Evolutionary conservation across 2,113 vertebrate species (phyloP).

Genomic region (Atractosteus spatula): DNA sequence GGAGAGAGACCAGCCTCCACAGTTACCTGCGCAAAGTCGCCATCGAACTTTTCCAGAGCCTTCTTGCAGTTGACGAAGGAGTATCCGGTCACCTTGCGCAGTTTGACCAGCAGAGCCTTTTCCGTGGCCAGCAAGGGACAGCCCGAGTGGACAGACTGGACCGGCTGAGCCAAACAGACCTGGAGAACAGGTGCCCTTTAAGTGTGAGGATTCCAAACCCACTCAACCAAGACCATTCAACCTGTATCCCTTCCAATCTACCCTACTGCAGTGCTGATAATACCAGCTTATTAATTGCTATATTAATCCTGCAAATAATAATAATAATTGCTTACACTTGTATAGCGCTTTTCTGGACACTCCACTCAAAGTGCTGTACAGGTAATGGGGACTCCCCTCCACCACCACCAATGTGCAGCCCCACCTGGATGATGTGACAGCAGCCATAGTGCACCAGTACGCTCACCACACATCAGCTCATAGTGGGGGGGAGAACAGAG

Average conservation of each 20-base stretch:
- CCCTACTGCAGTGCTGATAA: not conserved
- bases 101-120: constrained; percentile 76
- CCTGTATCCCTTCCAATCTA: no score
- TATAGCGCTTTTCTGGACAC: no score
- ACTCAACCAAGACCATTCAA: not conserved
- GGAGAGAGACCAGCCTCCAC: no score
- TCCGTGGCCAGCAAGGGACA: constrained; percentile 55
- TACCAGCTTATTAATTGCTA: not conserved
- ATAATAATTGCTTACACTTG: no score
- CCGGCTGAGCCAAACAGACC: constrained; percentile 37
- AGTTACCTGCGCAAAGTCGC: constrained; percentile 72
- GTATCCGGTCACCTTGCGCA: constrained; percentile 81
- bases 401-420: no score
- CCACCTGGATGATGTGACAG: no score
- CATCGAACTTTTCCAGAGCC: constrained; percentile 75
- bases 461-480: no score
- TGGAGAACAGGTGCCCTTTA: constrained; percentile 24
- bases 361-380: no score
- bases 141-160: constrained; percentile 46
- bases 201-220: not conserved
- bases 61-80: constrained; percentile 86
- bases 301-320: no score
- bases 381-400: no score
- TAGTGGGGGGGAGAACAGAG: no score
- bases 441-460: no score